Conservation (phyloP, 2,888 invertebrate genomes). For the Pemphredon lugubris region DNA sequence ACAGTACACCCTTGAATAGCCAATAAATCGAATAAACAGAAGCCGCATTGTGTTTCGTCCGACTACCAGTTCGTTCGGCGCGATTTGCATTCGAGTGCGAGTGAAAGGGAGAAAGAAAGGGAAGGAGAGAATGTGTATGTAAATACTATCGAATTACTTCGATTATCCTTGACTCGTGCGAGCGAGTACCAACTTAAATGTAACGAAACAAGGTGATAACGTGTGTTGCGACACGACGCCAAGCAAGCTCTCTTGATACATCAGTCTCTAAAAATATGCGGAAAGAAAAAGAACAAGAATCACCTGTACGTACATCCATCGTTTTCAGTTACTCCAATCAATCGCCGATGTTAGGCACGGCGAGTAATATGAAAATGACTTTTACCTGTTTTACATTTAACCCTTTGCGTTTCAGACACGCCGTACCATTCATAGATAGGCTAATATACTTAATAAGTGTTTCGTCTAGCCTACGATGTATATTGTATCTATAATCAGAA, state of each 20-base stretch:
- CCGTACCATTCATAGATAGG: slow-evolving; percentile 73
- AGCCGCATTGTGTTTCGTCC: slow-evolving; percentile 45
- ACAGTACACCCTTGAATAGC: slow-evolving; percentile 27
- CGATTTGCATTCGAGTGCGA: slow-evolving; percentile 28
- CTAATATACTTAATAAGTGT: slow-evolving; percentile 76
- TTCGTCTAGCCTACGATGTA: slow-evolving; percentile 77
- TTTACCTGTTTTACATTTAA: slow-evolving; percentile 59
- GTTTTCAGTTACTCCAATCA: slow-evolving; percentile 34
- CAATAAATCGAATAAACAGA: slow-evolving; percentile 50
- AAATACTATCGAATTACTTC: slow-evolving; percentile 59
- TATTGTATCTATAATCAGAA: slow-evolving; percentile 77
- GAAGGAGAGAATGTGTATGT: slow-evolving; percentile 33
- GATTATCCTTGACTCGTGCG: slow-evolving; percentile 51
- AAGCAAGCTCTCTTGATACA: slow-evolving; percentile 20
- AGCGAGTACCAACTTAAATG: slow-evolving; percentile 31
- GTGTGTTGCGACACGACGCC: slow-evolving; percentile 7
- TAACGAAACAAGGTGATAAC: slow-evolving; percentile 29
- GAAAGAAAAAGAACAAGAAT: slow-evolving; percentile 12
- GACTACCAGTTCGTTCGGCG: slow-evolving; percentile 50
- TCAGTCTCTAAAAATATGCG: slow-evolving; percentile 1
- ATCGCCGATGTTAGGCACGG: slow-evolving; percentile 37
- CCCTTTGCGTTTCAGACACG: slow-evolving; percentile 63
- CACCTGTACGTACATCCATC: slow-evolving; percentile 42
- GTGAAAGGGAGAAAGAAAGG: background rate
- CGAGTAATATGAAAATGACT: slow-evolving; percentile 37